phyloP scores from a whole-genome alignment of 1,140 invertebrate species.

The Procambarus virginalis region DNA sequence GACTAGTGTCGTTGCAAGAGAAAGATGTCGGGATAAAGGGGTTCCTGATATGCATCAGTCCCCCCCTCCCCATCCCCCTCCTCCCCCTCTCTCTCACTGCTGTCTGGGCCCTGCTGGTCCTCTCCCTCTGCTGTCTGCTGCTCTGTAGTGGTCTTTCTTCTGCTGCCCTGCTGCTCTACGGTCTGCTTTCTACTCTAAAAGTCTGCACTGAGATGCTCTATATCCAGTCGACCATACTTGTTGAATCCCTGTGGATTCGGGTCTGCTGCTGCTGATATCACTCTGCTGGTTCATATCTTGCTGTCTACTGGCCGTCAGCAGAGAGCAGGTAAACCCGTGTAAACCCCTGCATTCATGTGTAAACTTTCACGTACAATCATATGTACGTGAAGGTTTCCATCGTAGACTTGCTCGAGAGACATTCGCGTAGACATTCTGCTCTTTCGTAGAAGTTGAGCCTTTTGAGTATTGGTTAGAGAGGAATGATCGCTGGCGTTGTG shows the following conservation, averaged over 20 bases:
- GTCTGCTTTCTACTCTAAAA: neutral
- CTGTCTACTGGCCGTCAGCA: neutral
- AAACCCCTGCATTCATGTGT: no score
- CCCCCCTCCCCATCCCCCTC: neutral
- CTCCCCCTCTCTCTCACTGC: no score
- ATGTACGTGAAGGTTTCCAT: no score
- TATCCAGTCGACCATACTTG: no score
- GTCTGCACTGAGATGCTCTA: neutral
- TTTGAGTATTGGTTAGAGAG: no score
- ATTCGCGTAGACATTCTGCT: no score
- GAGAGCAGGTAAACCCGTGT: no score
- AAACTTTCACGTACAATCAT: no score
- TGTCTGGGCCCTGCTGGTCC: neutral
- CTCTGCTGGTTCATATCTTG: neutral
- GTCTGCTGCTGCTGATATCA: neutral
- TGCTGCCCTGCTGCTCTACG: neutral
- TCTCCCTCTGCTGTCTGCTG: neutral
- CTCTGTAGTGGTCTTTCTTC: neutral
- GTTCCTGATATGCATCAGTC: slow-evolving; percentile 49
- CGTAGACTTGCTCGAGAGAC: no score
- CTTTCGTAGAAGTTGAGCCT: no score
- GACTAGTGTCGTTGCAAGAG: slow-evolving; percentile 16
- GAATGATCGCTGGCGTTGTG: no score
- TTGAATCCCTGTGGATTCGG: no score
- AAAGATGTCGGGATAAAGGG: slow-evolving; percentile 40